These are phyloP conservation scores for Numida meleagris DNA, from an alignment of 2,113 vertebrate genomes.

Conservation along the genomic window DNA sequence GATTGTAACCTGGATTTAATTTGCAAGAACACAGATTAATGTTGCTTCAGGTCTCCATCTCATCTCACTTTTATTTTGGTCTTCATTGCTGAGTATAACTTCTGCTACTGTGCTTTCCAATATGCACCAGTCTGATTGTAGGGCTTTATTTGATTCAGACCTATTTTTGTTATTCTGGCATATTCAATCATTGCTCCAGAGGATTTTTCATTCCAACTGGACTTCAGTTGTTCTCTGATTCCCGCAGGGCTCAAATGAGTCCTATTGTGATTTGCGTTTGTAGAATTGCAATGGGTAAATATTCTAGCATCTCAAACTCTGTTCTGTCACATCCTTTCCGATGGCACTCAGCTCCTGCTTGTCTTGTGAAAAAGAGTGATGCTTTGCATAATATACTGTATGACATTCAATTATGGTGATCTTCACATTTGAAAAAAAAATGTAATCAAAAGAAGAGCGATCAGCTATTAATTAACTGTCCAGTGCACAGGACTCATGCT, in stretches of 20 bases:
- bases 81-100: neutral
- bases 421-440: conserved; percentile 5
- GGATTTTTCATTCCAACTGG: conserved; percentile 44
- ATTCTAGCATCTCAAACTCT: conserved; percentile 1
- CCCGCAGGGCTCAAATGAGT: conserved; percentile 45
- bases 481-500: neutral
- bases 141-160: neutral
- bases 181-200: conserved; percentile 51
- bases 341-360: neutral
- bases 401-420: conserved; percentile 43
- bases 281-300: conserved; percentile 10
- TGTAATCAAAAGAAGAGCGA: neutral
- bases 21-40: neutral
- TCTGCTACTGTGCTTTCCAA: neutral
- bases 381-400: conserved; percentile 18
- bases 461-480: conserved; percentile 50
- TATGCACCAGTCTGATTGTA: neutral
- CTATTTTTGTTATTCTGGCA: neutral
- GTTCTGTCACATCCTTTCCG: neutral
- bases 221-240: conserved; percentile 34
- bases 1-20: neutral
- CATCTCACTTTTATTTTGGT: neutral
- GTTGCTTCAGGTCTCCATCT: neutral
- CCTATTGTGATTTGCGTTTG: conserved; percentile 46
- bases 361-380: neutral